Conservation (phyloP, 2,888 invertebrate species). For the Aromia moschata region DNA sequence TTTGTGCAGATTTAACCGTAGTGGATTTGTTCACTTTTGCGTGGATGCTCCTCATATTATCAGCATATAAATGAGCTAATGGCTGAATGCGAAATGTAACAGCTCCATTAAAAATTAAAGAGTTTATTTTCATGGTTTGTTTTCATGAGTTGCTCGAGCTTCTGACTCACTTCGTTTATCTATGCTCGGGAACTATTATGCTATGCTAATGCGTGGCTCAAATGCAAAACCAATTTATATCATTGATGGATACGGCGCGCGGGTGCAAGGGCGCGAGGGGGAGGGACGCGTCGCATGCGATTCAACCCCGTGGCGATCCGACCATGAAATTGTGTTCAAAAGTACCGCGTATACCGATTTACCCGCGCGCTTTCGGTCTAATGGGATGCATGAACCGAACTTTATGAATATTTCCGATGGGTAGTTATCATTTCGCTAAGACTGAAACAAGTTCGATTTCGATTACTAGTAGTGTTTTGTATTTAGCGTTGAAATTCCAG, state of each 20-base stretch:
- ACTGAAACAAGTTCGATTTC: slow-evolving; percentile 22
- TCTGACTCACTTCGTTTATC: background rate
- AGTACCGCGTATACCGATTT: slow-evolving; percentile 33
- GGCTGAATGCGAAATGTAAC: too few relatives aligned
- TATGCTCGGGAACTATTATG: slow-evolving; percentile 19
- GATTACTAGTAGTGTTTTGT: too few relatives aligned
- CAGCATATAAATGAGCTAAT: too few relatives aligned
- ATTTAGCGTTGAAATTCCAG: too few relatives aligned
- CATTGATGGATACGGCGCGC: slow-evolving; percentile 39
- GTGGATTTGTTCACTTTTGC: too few relatives aligned
- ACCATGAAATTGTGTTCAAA: slow-evolving; percentile 39
- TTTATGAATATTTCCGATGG: slow-evolving; percentile 33
- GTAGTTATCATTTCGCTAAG: slow-evolving; percentile 31
- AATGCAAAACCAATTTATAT: slow-evolving; percentile 38
- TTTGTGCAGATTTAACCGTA: too few relatives aligned
- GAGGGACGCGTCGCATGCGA: slow-evolving; percentile 33
- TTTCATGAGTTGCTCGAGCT: too few relatives aligned
- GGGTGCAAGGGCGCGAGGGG: slow-evolving; percentile 18
- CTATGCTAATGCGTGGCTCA: slow-evolving; percentile 25
- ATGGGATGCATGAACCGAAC: slow-evolving; percentile 25
- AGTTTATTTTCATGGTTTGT: too few relatives aligned
- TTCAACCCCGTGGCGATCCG: slow-evolving; percentile 34
- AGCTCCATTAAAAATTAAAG: too few relatives aligned
- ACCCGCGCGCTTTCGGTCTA: slow-evolving; percentile 29
- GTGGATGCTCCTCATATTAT: too few relatives aligned